These are phyloP conservation scores for Pseudococcus longispinus DNA, from an alignment of 2,888 invertebrate species.

Conservation along the genomic window DNA sequence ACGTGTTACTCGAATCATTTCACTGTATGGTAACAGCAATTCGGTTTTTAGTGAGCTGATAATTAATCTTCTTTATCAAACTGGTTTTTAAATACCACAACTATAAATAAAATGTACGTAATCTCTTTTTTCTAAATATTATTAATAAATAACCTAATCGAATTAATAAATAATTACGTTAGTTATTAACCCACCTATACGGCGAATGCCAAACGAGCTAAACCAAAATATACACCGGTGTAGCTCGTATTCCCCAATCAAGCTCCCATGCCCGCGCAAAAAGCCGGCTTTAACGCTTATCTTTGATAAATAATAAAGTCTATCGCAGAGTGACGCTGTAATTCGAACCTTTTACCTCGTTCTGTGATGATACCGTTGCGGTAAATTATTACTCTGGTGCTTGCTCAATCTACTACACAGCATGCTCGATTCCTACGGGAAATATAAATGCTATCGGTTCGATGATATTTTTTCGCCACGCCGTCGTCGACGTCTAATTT, in stretches of 20 bases:
- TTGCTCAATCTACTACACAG: background rate
- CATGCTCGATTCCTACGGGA: background rate
- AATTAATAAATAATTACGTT: background rate
- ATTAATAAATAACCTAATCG: background rate
- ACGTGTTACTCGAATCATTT: too few species aligned
- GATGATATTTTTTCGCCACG: background rate
- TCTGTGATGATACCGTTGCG: background rate
- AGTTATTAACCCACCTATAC: too few species aligned
- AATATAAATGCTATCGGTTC: background rate
- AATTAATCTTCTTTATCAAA: background rate
- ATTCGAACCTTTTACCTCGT: slow-evolving; percentile 1
- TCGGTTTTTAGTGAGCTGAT: background rate
- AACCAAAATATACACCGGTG: background rate
- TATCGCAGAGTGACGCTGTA: background rate
- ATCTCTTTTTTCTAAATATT: background rate
- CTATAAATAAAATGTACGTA: slow-evolving; percentile 5
- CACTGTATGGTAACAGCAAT: too few species aligned
- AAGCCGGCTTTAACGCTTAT: slow-evolving; percentile 9
- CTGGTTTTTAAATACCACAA: background rate
- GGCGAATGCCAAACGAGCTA: background rate
- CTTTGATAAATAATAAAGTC: slow-evolving; percentile 1
- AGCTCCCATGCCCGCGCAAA: background rate
- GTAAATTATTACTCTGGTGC: background rate
- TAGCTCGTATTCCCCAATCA: background rate
- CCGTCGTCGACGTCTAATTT: background rate